Conservation (phyloP, 2,888 invertebrate genomes). For the Leuctra nigra region DNA sequence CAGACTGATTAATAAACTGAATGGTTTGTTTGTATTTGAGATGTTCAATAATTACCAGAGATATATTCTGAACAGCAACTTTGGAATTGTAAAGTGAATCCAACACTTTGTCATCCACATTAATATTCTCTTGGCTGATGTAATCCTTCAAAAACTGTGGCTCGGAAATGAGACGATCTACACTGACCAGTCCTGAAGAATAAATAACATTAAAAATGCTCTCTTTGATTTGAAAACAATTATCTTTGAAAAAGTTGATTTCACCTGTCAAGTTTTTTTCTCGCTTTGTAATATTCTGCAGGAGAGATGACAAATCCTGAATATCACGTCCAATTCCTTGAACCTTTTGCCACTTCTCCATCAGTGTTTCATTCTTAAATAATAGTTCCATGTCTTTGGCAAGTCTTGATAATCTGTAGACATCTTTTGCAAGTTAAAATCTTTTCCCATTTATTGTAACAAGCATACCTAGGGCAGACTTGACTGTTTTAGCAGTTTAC, state of each 20-base stretch:
- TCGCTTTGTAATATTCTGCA: conserved; percentile 18
- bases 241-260: too few species aligned
- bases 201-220: too few species aligned
- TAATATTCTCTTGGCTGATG: conserved; percentile 39
- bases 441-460: too few species aligned
- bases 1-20: too few species aligned
- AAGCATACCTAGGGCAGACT: too few species aligned
- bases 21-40: too few species aligned
- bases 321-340: conserved; percentile 20
- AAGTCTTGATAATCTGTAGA: conserved; percentile 20
- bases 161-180: conserved; percentile 41
- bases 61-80: conserved; percentile 20
- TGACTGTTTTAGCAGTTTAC: too few species aligned
- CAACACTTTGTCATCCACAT: conserved; percentile 39
- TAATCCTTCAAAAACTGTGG: conserved; percentile 42
- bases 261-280: conserved; percentile 21
- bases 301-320: conserved; percentile 20
- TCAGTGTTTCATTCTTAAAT: conserved; percentile 15
- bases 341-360: conserved; percentile 17
- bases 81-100: conserved; percentile 40
- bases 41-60: conserved; percentile 21
- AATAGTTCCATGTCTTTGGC: conserved; percentile 21
- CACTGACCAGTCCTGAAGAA: conserved; percentile 22
- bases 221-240: too few species aligned
- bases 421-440: too few species aligned